Conservation (phyloP, 1,140 invertebrate species). For the roundworm (Caenorhabditis elegans) region WBcel235 BX284602.5:11933501-11934000, state of each 20-base stretch:
- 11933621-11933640: background rate
- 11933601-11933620: background rate
- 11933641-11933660: background rate
- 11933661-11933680: background rate
- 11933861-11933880: no score
- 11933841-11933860: background rate
- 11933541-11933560: no score
- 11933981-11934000: background rate
- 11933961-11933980: background rate
- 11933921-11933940: background rate
- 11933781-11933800: no score
- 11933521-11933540: no score
- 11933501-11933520: no score
- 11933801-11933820: background rate
- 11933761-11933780: no score
- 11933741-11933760: no score
- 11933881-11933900: constrained; percentile 14
- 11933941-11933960: background rate
- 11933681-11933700: background rate
- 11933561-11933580: background rate
- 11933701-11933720: background rate
- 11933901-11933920: no score
- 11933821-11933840: background rate
- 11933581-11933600: background rate
- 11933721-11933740: no score